A percentile compares a stretch with the other conserved stretches of the same genome.
These are phyloP conservation scores for Sturnira hondurensis DNA, from an alignment of 2,113 vertebrate species.

Conservation along the genomic window DNA sequence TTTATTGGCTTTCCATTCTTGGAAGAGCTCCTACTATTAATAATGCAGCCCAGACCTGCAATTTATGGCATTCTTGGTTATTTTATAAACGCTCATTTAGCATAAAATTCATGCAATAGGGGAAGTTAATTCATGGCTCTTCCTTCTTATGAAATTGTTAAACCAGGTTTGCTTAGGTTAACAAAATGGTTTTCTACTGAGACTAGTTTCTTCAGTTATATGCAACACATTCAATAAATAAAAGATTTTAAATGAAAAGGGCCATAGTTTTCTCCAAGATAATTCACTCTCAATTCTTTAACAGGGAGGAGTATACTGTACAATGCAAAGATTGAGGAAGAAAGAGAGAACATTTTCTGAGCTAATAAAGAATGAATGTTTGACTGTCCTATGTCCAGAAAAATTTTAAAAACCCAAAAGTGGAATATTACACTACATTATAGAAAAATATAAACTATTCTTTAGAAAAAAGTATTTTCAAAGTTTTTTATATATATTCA, in stretches of 20 bases:
- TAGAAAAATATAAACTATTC: background rate
- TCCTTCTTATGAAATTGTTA: background rate
- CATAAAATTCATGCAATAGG: background rate
- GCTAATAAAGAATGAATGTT: background rate
- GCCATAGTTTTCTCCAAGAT: background rate
- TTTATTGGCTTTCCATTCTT: background rate
- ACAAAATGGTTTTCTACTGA: slow-evolving; percentile 5
- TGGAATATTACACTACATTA: background rate
- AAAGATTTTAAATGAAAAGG: slow-evolving; percentile 36
- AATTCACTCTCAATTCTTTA: background rate
- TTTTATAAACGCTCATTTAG: slow-evolving; percentile 46
- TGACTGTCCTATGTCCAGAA: background rate
- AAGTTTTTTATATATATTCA: background rate
- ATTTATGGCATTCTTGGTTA: slow-evolving; percentile 18
- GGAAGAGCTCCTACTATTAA: background rate
- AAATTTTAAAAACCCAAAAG: background rate
- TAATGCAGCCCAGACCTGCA: background rate
- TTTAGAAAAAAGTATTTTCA: background rate
- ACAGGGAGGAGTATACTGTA: background rate
- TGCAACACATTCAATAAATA: background rate
- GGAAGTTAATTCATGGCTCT: background rate
- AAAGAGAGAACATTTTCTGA: background rate
- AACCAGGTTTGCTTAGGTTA: slow-evolving; percentile 8
- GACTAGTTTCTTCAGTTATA: background rate
- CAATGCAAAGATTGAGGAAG: background rate